These are phyloP conservation scores for Lycorma delicatula DNA, from an alignment of 1,140 invertebrate species.

Conservation along the genomic window DNA sequence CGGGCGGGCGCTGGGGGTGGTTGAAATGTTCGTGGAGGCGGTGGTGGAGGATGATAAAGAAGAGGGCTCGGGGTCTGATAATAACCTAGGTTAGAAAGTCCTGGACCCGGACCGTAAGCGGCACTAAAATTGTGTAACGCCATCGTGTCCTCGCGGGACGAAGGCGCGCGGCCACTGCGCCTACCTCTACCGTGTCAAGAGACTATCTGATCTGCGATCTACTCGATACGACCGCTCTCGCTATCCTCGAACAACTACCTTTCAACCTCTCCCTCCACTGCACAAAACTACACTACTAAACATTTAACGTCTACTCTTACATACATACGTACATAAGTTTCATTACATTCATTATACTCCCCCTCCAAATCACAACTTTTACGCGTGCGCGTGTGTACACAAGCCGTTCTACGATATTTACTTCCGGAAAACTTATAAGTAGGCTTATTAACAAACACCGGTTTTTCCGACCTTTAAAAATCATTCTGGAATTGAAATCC, in stretches of 20 bases:
- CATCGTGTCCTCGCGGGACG: constrained; percentile 1
- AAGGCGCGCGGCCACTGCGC: neutral
- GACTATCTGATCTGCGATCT: neutral
- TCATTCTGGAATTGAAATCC: too few relatives aligned
- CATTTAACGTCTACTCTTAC: too few relatives aligned
- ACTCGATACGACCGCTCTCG: neutral
- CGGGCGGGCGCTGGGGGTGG: constrained; percentile 12
- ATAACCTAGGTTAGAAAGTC: too few relatives aligned
- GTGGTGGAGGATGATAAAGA: constrained; percentile 8
- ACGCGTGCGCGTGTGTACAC: too few relatives aligned
- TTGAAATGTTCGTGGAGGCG: neutral
- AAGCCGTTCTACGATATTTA: too few relatives aligned
- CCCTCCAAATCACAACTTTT: too few relatives aligned
- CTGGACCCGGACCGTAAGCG: neutral
- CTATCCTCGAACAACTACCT: neutral
- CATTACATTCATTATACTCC: too few relatives aligned
- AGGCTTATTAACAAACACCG: too few relatives aligned
- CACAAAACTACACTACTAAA: neutral
- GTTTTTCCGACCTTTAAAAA: too few relatives aligned
- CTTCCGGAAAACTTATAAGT: too few relatives aligned
- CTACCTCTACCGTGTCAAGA: constrained; percentile 1
- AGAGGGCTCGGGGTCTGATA: neutral
- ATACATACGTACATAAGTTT: too few relatives aligned
- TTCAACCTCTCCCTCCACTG: neutral
- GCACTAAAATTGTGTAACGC: neutral